Percentiles rank a stretch among this genome's conserved stretches.
Conservation (phyloP, 2,113 vertebrate genomes). For the Erythrolamprus reginae region DNA sequence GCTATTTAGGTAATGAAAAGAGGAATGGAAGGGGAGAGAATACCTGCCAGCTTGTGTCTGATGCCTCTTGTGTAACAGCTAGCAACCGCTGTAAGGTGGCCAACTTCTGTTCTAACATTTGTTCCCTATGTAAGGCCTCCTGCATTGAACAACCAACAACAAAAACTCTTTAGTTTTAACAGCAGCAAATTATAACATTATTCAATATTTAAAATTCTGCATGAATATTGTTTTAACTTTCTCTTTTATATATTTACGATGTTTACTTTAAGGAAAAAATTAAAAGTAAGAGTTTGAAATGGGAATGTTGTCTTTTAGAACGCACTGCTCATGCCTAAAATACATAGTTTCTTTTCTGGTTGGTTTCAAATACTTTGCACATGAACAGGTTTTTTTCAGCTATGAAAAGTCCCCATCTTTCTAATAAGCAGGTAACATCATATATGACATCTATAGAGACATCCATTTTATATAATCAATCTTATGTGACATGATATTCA, state of each 20-base stretch:
- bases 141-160: constrained; percentile 48
- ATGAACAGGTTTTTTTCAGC: neutral
- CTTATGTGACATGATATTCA: neutral
- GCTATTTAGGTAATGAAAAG: neutral
- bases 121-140: constrained; percentile 99
- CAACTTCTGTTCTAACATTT: constrained; percentile 99
- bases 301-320: neutral
- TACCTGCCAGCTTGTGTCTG: constrained; percentile 99
- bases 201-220: neutral
- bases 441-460: neutral
- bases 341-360: neutral
- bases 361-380: neutral
- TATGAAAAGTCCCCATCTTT: neutral
- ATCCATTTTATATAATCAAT: neutral
- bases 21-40: constrained; percentile 5
- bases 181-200: neutral
- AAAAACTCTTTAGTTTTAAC: constrained; percentile 6
- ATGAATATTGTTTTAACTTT: neutral
- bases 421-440: neutral
- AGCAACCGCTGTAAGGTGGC: constrained; percentile 94
- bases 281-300: neutral
- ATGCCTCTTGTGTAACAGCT: constrained; percentile 94
- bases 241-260: neutral
- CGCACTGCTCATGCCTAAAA: neutral
- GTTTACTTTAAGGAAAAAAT: neutral